These are phyloP conservation scores for Empis livida DNA, from an alignment of 2,888 invertebrate genomes.

Conservation along the genomic window DNA sequence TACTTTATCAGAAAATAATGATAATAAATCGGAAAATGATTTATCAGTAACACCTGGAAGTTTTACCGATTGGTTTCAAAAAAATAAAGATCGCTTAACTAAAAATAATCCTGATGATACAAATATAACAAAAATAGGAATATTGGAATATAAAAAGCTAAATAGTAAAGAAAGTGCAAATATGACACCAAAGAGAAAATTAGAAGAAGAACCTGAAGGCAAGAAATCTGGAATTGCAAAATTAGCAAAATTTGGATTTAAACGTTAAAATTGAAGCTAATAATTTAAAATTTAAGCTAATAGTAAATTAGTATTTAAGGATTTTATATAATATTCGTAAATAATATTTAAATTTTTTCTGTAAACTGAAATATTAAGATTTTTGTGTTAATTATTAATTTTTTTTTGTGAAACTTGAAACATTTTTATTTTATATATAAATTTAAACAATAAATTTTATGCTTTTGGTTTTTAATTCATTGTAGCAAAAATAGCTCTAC, in stretches of 20 bases:
- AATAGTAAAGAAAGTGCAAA: constrained; percentile 20
- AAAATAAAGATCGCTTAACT: constrained; percentile 43
- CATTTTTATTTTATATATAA: no score
- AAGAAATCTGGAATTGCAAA: constrained; percentile 21
- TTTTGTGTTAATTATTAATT: no score
- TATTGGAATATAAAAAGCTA: constrained; percentile 24
- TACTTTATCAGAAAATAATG: constrained; percentile 5
- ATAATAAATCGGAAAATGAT: constrained; percentile 13
- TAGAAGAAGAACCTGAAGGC: constrained; percentile 21
- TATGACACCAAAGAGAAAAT: constrained; percentile 35
- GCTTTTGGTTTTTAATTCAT: no score
- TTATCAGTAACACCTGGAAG: constrained; percentile 34
- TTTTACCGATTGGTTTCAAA: constrained; percentile 47
- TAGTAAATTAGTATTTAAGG: no score
- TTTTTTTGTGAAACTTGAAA: no score
- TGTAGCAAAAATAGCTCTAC: no score
- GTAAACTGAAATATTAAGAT: no score
- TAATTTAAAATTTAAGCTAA: background rate
- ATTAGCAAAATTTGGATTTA: constrained; percentile 35
- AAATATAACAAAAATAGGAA: constrained; percentile 41
- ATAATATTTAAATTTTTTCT: no score
- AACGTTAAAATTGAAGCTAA: constrained; percentile 9
- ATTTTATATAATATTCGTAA: no score
- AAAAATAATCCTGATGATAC: constrained; percentile 42
- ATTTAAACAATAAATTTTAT: no score